Conservation (phyloP, 1,140 invertebrate genomes). For the Trichonephila clavipes region DNA sequence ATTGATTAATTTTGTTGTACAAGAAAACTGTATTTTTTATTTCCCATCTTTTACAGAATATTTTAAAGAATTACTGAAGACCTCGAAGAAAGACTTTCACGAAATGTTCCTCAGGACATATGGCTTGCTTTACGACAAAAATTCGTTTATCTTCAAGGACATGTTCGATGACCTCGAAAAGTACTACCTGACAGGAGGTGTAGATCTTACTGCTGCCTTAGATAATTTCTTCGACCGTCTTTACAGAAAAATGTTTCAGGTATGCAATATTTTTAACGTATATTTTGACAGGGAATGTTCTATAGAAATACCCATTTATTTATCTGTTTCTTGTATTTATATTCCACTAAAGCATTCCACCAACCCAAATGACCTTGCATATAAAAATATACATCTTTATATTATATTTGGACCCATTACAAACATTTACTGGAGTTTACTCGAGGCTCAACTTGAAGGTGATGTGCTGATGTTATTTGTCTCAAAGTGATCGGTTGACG, state of each 20-base stretch:
- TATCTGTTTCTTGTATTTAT: no score
- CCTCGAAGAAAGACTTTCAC: slow-evolving; percentile 91
- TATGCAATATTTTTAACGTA: neutral
- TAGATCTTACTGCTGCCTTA: slow-evolving; percentile 91
- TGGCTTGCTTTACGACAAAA: slow-evolving; percentile 95
- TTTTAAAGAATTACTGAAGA: slow-evolving; percentile 66
- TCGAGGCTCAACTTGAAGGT: no score
- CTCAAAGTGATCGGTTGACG: no score
- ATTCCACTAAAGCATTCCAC: no score
- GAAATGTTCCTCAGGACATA: slow-evolving; percentile 97
- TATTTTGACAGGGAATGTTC: no score
- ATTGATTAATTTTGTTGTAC: no score
- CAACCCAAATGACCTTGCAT: no score
- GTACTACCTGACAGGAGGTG: slow-evolving; percentile 92
- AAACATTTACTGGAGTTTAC: no score
- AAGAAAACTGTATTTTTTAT: neutral
- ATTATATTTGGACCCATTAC: no score
- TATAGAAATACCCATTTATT: no score
- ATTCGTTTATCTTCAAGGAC: slow-evolving; percentile 94
- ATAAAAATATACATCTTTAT: no score
- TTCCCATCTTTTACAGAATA: slow-evolving; percentile 64
- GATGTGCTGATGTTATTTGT: no score
- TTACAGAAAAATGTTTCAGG: slow-evolving; percentile 95
- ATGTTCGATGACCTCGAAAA: slow-evolving; percentile 93
- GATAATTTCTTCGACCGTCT: slow-evolving; percentile 95